These are phyloP conservation scores for Trichacis sp. DNA, from an alignment of 2,888 invertebrate genomes.

Conservation along the genomic window DNA sequence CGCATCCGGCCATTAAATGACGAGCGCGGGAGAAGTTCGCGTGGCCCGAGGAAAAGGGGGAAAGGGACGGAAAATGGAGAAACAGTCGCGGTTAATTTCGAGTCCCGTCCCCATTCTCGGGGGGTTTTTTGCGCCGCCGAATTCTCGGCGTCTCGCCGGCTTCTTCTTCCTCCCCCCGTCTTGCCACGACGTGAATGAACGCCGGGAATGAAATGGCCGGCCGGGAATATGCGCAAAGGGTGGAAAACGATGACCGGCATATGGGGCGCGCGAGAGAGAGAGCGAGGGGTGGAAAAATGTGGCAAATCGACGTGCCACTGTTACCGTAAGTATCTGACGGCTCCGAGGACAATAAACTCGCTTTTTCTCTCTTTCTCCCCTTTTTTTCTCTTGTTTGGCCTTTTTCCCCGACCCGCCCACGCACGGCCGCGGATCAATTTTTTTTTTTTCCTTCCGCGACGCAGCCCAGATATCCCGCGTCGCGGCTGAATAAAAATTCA, in stretches of 20 bases:
- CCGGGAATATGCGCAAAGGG: slow-evolving; percentile 9
- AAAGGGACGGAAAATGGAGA: slow-evolving; percentile 29
- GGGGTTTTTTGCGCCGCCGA: slow-evolving; percentile 12
- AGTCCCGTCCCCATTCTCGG: slow-evolving; percentile 30
- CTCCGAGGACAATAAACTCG: slow-evolving; percentile 23
- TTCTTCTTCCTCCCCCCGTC: slow-evolving; percentile 23
- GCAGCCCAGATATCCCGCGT: too few species aligned
- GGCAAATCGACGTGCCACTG: slow-evolving; percentile 29
- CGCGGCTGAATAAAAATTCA: too few species aligned
- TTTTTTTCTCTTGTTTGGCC: neutral
- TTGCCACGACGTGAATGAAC: slow-evolving; percentile 39
- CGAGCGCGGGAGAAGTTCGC: slow-evolving; percentile 28
- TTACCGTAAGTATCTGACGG: slow-evolving; percentile 27
- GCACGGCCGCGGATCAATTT: too few species aligned
- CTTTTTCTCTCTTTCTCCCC: neutral
- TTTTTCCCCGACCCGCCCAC: too few species aligned
- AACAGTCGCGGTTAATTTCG: slow-evolving; percentile 47
- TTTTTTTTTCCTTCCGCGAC: too few species aligned
- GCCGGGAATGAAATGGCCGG: slow-evolving; percentile 32
- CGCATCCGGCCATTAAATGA: slow-evolving; percentile 60
- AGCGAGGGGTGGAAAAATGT: slow-evolving; percentile 33
- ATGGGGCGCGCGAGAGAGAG: slow-evolving; percentile 9
- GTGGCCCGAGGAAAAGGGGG: slow-evolving; percentile 10
- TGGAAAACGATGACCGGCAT: slow-evolving; percentile 20
- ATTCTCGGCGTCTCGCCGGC: neutral